phyloP scores from a whole-genome alignment of 2,888 invertebrate genomes.

The Agrenia bidenticulata region DNA sequence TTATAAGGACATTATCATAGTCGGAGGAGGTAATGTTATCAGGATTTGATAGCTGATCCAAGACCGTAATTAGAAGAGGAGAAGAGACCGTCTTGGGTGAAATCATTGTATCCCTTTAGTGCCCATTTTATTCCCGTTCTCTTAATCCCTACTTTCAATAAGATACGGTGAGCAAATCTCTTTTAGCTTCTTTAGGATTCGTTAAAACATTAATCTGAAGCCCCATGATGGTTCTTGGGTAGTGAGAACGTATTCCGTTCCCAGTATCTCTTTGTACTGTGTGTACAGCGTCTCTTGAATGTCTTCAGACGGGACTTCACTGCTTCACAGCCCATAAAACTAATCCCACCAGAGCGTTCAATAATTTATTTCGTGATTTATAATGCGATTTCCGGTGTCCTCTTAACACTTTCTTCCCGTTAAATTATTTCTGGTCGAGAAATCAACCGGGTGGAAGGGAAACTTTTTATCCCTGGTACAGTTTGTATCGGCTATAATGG shows the following conservation, averaged over 20 bases:
- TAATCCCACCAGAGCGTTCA: constrained; percentile 14
- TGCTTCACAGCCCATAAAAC: neutral
- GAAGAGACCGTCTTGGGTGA: constrained; percentile 5
- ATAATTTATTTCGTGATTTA: constrained; percentile 33
- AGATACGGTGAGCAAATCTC: neutral
- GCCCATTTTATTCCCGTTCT: constrained; percentile 8
- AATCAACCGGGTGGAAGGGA: too few species aligned
- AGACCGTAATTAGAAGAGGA: constrained; percentile 9
- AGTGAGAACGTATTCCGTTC: neutral
- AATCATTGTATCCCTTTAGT: constrained; percentile 14
- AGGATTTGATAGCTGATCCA: constrained; percentile 10
- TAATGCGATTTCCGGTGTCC: constrained; percentile 22
- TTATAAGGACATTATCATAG: too few species aligned
- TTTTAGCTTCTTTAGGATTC: neutral
- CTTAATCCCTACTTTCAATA: constrained; percentile 8
- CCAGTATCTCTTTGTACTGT: neutral
- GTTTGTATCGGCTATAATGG: too few species aligned
- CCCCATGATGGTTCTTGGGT: neutral
- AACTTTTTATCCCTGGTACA: too few species aligned
- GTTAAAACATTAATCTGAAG: constrained; percentile 10
- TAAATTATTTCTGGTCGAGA: constrained; percentile 12
- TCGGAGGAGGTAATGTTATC: neutral
- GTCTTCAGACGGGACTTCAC: neutral
- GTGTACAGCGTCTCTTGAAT: neutral
- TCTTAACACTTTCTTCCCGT: constrained; percentile 12